Evolutionary conservation across 1,140 invertebrate genomes (phyloP).

Genomic region (Neodiprion lecontei): DNA sequence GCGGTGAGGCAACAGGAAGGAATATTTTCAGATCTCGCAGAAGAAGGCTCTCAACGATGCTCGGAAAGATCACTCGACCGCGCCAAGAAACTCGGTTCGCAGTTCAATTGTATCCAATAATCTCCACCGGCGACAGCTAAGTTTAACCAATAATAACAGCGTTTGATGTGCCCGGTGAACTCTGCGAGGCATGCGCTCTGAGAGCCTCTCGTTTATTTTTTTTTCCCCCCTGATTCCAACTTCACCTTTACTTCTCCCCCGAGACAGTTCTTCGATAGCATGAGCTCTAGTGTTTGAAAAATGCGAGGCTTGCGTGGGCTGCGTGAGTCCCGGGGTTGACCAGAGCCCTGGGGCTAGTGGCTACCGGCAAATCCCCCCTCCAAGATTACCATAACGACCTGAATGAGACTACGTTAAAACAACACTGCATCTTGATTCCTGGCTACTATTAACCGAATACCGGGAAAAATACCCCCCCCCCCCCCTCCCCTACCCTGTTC

Average conservation of each 20-base stretch:
- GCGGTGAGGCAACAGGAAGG: too few species aligned
- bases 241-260: not conserved
- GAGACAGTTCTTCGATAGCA: not conserved
- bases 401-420: not conserved
- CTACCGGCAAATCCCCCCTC: not conserved
- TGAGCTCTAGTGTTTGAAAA: not conserved
- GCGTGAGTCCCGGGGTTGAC: not conserved
- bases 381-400: not conserved
- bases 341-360: not conserved
- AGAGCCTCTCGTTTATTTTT: not conserved
- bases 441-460: not conserved
- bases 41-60: too few species aligned
- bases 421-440: not conserved
- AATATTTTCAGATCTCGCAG: too few species aligned
- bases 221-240: not conserved
- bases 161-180: too few species aligned
- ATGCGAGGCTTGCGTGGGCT: conserved; percentile 1
- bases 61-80: too few species aligned
- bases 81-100: not conserved
- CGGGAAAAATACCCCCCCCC: not conserved
- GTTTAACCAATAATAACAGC: too few species aligned
- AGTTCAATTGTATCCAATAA: not conserved
- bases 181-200: not conserved
- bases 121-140: not conserved
- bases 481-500: too few species aligned